phyloP scores from a whole-genome alignment of 2,888 invertebrate species.

The Dryobota labecula region DNA sequence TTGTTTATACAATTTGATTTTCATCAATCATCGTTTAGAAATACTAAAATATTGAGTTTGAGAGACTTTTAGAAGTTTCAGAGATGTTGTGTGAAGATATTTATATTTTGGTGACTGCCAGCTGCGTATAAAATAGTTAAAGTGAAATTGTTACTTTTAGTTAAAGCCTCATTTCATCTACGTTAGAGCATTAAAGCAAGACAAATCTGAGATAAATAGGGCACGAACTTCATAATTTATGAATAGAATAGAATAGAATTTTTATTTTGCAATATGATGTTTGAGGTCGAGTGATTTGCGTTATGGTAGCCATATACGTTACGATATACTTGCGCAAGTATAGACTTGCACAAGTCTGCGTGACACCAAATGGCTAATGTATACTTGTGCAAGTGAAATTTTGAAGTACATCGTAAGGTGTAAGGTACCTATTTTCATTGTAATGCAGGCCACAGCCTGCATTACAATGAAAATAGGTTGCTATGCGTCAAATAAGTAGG shows the following conservation, averaged over 20 bases:
- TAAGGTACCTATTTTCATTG: too few relatives aligned
- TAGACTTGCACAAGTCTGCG: too few relatives aligned
- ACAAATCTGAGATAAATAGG: neutral
- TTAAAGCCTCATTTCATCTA: neutral
- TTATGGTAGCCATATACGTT: too few relatives aligned
- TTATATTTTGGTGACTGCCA: neutral
- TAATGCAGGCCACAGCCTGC: too few relatives aligned
- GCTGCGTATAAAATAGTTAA: neutral
- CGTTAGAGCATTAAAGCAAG: neutral
- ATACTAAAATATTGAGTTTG: constrained; percentile 20
- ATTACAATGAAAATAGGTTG: neutral
- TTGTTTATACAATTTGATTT: constrained; percentile 43
- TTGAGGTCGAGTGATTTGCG: neutral
- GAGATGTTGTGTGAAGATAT: neutral
- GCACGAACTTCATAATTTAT: too few relatives aligned
- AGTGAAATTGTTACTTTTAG: neutral
- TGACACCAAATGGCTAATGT: too few relatives aligned
- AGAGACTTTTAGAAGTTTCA: neutral
- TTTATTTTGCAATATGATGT: too few relatives aligned
- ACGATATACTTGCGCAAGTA: too few relatives aligned
- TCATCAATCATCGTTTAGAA: constrained; percentile 39
- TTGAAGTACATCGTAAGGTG: too few relatives aligned
- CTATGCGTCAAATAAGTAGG: too few relatives aligned
- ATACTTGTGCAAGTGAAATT: too few relatives aligned
- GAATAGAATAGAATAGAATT: too few relatives aligned